phyloP scores from a whole-genome alignment of 1,140 invertebrate species.

The Vanessa tameamea region DNA sequence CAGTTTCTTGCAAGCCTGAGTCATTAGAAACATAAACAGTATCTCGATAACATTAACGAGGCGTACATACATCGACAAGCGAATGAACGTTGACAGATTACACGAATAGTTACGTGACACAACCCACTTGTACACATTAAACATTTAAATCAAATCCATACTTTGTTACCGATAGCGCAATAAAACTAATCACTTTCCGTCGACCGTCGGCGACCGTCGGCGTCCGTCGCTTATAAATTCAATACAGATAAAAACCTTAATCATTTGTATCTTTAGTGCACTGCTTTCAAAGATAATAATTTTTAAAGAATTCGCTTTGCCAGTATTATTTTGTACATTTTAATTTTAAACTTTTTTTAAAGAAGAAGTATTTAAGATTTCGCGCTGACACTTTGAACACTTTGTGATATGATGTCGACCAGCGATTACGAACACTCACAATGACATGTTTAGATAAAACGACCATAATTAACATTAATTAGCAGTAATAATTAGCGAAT shows the following conservation, averaged over 20 bases:
- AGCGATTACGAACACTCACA: not conserved
- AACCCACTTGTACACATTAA: not conserved
- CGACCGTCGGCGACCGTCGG: not conserved
- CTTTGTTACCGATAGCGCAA: not conserved
- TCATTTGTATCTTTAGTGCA: not conserved
- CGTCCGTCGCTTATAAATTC: not conserved
- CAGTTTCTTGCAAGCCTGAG: too few relatives aligned
- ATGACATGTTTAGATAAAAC: too few relatives aligned
- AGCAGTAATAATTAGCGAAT: too few relatives aligned
- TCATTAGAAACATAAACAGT: too few relatives aligned
- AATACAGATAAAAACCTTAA: not conserved
- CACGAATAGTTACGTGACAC: not conserved
- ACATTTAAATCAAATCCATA: slow-evolving; percentile 1
- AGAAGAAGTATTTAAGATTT: not conserved
- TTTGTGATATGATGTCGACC: not conserved
- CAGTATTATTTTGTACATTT: not conserved
- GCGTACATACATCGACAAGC: too few relatives aligned
- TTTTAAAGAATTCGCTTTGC: not conserved
- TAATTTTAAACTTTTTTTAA: not conserved
- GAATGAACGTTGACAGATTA: too few relatives aligned
- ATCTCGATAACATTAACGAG: too few relatives aligned
- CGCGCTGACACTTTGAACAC: not conserved
- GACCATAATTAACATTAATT: too few relatives aligned
- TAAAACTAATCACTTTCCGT: not conserved
- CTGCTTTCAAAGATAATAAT: not conserved